Conservation (phyloP, 1,140 invertebrate genomes). For the Muscidifurax raptorellus region DNA sequence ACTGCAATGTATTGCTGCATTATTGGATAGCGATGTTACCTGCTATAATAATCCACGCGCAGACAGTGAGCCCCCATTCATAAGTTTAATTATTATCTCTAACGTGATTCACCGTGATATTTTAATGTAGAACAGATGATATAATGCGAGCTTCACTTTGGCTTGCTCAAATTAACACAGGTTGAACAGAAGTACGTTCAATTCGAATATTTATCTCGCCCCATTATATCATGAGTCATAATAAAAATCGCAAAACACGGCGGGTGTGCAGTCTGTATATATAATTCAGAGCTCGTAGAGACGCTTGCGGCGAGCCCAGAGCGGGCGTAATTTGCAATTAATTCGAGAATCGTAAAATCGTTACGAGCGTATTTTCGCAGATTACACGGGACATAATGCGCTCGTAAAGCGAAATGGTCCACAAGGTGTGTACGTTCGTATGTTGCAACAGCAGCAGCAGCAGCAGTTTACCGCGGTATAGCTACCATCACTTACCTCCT, state of each 20-base stretch:
- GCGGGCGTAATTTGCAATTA: slow-evolving; percentile 29
- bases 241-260: not conserved
- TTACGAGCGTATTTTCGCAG: slow-evolving; percentile 51
- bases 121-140: not conserved
- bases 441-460: slow-evolving; percentile 25
- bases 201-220: too few relatives aligned
- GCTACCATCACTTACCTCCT: slow-evolving; percentile 60
- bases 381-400: slow-evolving; percentile 46
- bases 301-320: not conserved
- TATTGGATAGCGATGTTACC: too few relatives aligned
- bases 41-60: not conserved
- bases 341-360: slow-evolving; percentile 44
- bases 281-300: not conserved
- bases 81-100: not conserved
- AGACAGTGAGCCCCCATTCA: not conserved
- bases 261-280: not conserved
- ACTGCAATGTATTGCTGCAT: too few relatives aligned
- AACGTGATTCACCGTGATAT: not conserved
- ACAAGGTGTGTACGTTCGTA: slow-evolving; percentile 34
- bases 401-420: slow-evolving; percentile 54
- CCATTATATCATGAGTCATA: not conserved
- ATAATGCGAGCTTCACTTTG: not conserved
- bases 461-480: not conserved
- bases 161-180: not conserved
- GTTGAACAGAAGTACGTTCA: not conserved